Conservation (phyloP, 2,797 vertebrate genomes). For the Acomys russatus region DNA sequence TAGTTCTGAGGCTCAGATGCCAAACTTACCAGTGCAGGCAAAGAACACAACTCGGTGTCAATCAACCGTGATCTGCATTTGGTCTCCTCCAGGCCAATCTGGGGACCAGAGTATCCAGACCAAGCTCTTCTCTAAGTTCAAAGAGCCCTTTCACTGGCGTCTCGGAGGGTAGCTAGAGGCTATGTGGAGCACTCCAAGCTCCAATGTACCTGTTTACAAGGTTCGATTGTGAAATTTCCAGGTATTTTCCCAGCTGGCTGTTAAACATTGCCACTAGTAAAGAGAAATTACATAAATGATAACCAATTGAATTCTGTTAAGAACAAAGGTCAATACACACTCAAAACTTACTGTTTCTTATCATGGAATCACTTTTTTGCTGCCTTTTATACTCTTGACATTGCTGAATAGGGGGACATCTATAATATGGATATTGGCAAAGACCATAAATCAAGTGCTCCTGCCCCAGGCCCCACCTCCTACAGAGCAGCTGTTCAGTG, state of each 20-base stretch:
- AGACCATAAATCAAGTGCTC: background rate
- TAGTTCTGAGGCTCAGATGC: background rate
- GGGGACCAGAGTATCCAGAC: background rate
- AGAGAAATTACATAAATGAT: background rate
- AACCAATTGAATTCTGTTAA: background rate
- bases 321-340: background rate
- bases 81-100: background rate
- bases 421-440: background rate
- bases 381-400: background rate
- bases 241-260: background rate
- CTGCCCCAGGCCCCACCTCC: accelerated
- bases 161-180: background rate
- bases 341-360: background rate
- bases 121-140: background rate
- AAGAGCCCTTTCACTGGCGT: background rate
- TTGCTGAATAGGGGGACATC: accelerated
- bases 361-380: background rate
- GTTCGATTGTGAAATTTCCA: background rate
- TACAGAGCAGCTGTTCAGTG: background rate
- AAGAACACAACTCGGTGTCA: background rate
- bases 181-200: background rate
- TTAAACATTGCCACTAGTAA: background rate
- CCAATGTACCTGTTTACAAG: background rate
- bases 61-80: background rate
- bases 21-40: background rate